Conservation (phyloP, 2,888 invertebrate genomes). For the Tetramorium bicarinatum region DNA sequence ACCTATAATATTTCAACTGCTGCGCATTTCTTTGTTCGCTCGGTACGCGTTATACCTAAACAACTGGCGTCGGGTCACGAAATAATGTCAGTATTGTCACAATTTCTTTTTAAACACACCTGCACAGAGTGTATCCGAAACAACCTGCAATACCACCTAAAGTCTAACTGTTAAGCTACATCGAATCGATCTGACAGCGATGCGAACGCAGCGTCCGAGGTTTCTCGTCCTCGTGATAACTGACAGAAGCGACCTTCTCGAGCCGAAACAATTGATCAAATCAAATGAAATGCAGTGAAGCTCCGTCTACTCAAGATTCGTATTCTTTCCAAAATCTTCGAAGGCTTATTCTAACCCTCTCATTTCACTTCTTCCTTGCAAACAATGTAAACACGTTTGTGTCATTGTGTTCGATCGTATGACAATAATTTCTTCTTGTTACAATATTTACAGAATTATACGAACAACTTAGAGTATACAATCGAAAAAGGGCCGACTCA, state of each 20-base stretch:
- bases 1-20: constrained; percentile 83
- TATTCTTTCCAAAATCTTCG: constrained; percentile 20
- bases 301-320: constrained; percentile 54
- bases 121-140: constrained; percentile 68
- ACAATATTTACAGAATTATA: constrained; percentile 85
- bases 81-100: constrained; percentile 80
- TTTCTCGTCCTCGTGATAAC: constrained; percentile 50
- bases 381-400: constrained; percentile 80
- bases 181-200: constrained; percentile 70
- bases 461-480: constrained; percentile 82
- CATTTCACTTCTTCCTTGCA: constrained; percentile 59
- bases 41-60: constrained; percentile 72
- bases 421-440: constrained; percentile 78
- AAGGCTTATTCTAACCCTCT: background rate
- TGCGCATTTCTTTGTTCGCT: constrained; percentile 77
- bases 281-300: constrained; percentile 63
- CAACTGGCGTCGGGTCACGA: constrained; percentile 75
- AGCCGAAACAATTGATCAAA: constrained; percentile 47
- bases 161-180: constrained; percentile 68
- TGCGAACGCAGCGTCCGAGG: constrained; percentile 65
- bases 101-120: constrained; percentile 74
- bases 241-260: constrained; percentile 38
- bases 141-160: constrained; percentile 64
- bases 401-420: constrained; percentile 76
- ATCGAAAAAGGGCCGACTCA: constrained; percentile 61